Evolutionary conservation across 2,888 invertebrate species (phyloP), one percentile per base, ranked within the genome.

Genomic region (Ischnura elegans): DNA sequence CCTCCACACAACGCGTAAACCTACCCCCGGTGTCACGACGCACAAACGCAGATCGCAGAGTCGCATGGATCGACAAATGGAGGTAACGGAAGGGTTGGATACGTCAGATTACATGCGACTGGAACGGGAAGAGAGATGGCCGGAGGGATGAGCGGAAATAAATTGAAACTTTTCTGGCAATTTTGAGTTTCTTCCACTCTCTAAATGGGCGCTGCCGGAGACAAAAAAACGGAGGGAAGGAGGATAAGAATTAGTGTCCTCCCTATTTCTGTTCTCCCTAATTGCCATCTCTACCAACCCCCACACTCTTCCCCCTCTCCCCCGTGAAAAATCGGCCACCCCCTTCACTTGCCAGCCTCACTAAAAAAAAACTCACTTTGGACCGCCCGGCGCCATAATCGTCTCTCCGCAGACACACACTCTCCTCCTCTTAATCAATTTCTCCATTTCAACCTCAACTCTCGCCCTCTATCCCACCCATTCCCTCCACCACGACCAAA

Each of bases 211-310:
- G n/a, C n/a, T n/a, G n/a, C n/a, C n/a, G n/a, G n/a, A n/a, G n/a
- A n/a, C n/a, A n/a, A n/a, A n/a, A n/a, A n/a, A n/a, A n/a, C 76
- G 76, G 36, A 61, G 61, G 36, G 36, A 36, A 29, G 36, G 16
- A 16, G 16, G 10, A 76, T 13, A 36, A 76, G 36, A 76, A 76
- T 36, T 76, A 36, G 16, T 36, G 76, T 36, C 76, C 36, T 76
- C 36, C 36, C 76, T 76, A 76, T 76, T 76, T 76, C 76, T 76
- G 76, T 76, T 76, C 76, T 13, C 36, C 29, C 76, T 76, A 76
- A 76, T 76, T 76, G 76, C 76, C n/a, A 13, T 76, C 29, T 29
- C 36, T 36, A n/a, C n/a, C n/a, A n/a, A n/a, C n/a, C n/a, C n/a
- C n/a, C n/a, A n/a, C n/a, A n/a, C n/a, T n/a, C n/a, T 36, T 36